Percentiles rank a stretch among this genome's conserved stretches.
phyloP scores from a whole-genome alignment of 2,113 vertebrate genomes.

The Corythoichthys haematopterus region DNA sequence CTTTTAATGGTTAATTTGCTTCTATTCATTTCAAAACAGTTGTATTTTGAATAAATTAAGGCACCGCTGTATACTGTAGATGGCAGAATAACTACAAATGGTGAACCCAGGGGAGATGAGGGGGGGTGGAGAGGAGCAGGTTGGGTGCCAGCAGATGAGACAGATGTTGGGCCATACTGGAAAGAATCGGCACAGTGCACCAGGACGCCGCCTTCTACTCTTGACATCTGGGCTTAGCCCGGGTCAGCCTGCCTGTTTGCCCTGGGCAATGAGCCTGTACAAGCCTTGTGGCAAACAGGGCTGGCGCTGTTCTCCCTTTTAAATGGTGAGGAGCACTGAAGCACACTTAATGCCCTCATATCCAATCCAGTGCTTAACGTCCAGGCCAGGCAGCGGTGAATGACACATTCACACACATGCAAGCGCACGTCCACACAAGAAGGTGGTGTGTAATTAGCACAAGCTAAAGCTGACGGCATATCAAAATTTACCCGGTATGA shows the following conservation, averaged over 20 bases:
- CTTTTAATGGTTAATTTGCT: no score
- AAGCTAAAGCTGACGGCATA: slow-evolving; percentile 7
- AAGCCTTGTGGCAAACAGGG: slow-evolving; percentile 84
- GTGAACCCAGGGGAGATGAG: slow-evolving; percentile 25
- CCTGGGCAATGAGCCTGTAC: slow-evolving; percentile 84
- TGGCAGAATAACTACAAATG: slow-evolving; percentile 32
- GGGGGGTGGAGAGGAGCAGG: slow-evolving; percentile 59
- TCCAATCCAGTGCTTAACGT: slow-evolving; percentile 81
- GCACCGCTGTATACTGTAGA: slow-evolving; percentile 16
- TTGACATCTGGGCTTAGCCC: slow-evolving; percentile 92
- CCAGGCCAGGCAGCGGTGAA: slow-evolving; percentile 83
- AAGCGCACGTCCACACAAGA: slow-evolving; percentile 20
- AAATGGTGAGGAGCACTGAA: slow-evolving; percentile 83
- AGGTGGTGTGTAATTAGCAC: neutral
- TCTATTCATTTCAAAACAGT: no score
- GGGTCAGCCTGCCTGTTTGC: slow-evolving; percentile 78
- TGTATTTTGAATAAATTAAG: no score
- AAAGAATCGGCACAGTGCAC: slow-evolving; percentile 83
- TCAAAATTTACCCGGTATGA: slow-evolving; percentile 8
- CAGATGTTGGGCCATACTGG: slow-evolving; percentile 95
- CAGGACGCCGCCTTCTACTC: slow-evolving; percentile 82
- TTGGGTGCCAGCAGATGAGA: slow-evolving; percentile 86
- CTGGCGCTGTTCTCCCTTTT: slow-evolving; percentile 81
- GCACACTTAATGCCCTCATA: slow-evolving; percentile 87
- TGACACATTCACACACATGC: slow-evolving; percentile 57